phyloP scores from a whole-genome alignment of 2,113 vertebrate species.

The Ovis canadensis region DNA sequence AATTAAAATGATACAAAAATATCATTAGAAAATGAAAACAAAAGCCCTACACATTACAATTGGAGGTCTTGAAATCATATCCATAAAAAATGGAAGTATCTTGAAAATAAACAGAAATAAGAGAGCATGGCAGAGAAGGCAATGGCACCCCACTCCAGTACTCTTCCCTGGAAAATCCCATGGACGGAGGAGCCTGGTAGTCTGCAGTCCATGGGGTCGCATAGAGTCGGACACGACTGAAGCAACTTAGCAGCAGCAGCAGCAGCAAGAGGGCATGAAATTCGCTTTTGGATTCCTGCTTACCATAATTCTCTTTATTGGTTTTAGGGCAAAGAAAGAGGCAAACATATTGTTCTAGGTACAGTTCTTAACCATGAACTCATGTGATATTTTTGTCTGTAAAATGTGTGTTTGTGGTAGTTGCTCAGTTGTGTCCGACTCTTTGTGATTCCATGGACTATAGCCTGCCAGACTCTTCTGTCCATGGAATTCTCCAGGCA shows the following conservation, averaged over 20 bases:
- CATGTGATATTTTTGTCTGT: background rate
- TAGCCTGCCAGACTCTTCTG: background rate
- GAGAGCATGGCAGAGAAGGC: background rate
- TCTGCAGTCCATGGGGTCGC: too few relatives aligned
- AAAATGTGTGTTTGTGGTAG: background rate
- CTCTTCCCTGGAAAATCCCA: too few relatives aligned
- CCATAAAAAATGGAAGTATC: background rate
- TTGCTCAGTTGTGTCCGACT: background rate
- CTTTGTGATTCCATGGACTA: background rate
- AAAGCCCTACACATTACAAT: background rate
- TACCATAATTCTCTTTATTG: background rate
- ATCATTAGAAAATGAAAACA: background rate
- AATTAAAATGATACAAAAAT: background rate
- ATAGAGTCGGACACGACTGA: too few relatives aligned
- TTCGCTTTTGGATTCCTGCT: background rate
- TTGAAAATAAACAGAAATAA: slow-evolving; percentile 1
- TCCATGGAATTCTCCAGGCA: background rate
- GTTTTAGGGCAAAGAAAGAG: background rate
- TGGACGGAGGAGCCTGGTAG: too few relatives aligned
- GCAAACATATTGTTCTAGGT: background rate
- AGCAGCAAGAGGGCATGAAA: background rate
- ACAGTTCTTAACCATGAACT: background rate
- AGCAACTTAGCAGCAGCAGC: too few relatives aligned
- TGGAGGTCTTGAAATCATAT: background rate
- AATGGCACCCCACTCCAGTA: too few relatives aligned